A percentile compares a stretch with the other conserved stretches of the same genome.
These are phyloP conservation scores for Sinocyclocheilus grahami DNA, from an alignment of 2,113 vertebrate genomes.

Conservation along the genomic window DNA sequence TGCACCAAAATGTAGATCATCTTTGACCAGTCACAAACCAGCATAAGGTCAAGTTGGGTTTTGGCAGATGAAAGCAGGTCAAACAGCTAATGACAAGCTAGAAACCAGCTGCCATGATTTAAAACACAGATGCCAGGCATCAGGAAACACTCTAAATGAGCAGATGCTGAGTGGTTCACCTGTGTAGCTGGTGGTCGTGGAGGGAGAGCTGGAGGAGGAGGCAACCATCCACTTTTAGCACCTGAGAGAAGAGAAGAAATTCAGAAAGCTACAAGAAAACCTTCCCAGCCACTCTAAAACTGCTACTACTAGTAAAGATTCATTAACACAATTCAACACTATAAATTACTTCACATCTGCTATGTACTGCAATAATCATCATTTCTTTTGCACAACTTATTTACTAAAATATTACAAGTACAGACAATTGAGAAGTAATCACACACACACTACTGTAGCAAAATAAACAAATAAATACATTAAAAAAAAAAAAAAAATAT, in stretches of 20 bases:
- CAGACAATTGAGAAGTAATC: too few relatives aligned
- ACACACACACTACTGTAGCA: too few relatives aligned
- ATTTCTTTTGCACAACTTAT: too few relatives aligned
- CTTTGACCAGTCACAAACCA: neutral
- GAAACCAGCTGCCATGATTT: neutral
- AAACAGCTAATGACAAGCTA: neutral
- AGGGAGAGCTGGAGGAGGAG: slow-evolving; percentile 87
- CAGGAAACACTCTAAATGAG: neutral
- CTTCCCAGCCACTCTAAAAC: neutral
- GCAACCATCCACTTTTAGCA: slow-evolving; percentile 80
- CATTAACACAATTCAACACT: neutral
- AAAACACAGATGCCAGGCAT: neutral
- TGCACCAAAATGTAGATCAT: neutral
- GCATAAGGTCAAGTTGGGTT: neutral
- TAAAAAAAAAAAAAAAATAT: too few relatives aligned
- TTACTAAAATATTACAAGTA: too few relatives aligned
- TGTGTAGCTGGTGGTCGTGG: slow-evolving; percentile 85
- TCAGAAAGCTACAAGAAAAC: neutral
- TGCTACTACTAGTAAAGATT: neutral
- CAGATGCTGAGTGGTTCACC: slow-evolving; percentile 69
- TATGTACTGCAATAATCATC: neutral
- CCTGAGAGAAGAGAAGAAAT: slow-evolving; percentile 64
- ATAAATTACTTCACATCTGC: neutral
- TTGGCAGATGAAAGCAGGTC: neutral
- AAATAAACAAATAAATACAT: too few relatives aligned